phyloP scores from a whole-genome alignment of 2,113 vertebrate species.

The Phaetusa simplex region DNA sequence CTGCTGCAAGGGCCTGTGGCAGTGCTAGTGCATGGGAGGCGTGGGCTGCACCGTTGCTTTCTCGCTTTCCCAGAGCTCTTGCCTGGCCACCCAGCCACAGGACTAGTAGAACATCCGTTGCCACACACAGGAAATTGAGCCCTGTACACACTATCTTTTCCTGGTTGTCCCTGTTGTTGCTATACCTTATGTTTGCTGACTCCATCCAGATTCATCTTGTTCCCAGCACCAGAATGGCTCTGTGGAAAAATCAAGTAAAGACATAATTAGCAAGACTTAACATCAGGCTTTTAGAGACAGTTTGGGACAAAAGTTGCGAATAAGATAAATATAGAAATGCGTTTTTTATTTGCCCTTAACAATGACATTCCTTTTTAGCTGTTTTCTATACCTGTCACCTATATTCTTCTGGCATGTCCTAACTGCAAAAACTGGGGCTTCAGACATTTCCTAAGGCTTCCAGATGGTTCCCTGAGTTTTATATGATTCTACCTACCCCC shows the following conservation, averaged over 20 bases:
- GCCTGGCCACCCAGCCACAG: neutral
- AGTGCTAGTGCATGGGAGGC: accelerated
- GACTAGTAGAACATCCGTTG: no score
- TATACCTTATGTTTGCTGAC: neutral
- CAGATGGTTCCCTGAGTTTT: conserved; percentile 35
- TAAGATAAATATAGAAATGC: neutral
- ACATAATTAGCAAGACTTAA: neutral
- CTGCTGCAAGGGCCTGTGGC: neutral
- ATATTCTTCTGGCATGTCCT: neutral
- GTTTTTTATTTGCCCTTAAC: neutral
- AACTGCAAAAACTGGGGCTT: neutral
- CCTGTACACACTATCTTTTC: neutral
- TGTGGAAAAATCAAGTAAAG: neutral
- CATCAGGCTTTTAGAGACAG: neutral
- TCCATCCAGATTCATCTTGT: neutral
- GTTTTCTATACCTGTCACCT: neutral
- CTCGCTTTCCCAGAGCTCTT: neutral
- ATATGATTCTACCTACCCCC: conserved; percentile 9
- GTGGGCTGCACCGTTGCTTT: neutral
- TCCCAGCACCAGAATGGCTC: neutral
- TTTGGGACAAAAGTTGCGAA: neutral
- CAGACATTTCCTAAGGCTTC: neutral
- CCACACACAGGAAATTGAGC: accelerated
- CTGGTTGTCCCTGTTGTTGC: neutral
- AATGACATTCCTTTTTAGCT: neutral